These are phyloP conservation scores for Condylura cristata DNA, from an alignment of 2,113 vertebrate species.

Conservation along the genomic window DNA sequence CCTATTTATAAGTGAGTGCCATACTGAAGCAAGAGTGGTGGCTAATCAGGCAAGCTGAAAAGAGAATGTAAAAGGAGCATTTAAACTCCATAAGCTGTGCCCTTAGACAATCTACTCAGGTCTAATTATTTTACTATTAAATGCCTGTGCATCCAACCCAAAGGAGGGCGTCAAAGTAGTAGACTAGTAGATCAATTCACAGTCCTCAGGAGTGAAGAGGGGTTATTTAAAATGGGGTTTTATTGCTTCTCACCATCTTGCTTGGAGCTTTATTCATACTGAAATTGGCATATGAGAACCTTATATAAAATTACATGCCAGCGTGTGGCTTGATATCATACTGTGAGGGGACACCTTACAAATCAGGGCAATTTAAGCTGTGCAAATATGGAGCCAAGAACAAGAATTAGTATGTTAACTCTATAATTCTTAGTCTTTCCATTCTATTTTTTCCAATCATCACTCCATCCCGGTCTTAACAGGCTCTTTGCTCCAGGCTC, in stretches of 20 bases:
- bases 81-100: conserved; percentile 15
- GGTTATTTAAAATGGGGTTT: not conserved
- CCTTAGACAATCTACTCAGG: not conserved
- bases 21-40: not conserved
- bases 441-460: not conserved
- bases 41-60: not conserved
- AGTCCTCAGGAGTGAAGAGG: not conserved
- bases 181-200: not conserved
- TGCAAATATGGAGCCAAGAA: not conserved
- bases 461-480: not conserved
- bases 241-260: not conserved
- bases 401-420: not conserved
- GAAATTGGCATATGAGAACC: not conserved
- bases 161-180: not conserved
- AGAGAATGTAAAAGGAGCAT: not conserved
- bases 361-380: not conserved
- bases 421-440: not conserved
- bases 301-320: not conserved
- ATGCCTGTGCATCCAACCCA: not conserved
- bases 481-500: not conserved
- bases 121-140: conserved; percentile 33
- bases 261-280: not conserved
- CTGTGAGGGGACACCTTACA: not conserved
- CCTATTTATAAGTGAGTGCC: not conserved
- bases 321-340: not conserved